Conservation (phyloP, 1,140 invertebrate species). For the Sinonovacula constricta region DNA sequence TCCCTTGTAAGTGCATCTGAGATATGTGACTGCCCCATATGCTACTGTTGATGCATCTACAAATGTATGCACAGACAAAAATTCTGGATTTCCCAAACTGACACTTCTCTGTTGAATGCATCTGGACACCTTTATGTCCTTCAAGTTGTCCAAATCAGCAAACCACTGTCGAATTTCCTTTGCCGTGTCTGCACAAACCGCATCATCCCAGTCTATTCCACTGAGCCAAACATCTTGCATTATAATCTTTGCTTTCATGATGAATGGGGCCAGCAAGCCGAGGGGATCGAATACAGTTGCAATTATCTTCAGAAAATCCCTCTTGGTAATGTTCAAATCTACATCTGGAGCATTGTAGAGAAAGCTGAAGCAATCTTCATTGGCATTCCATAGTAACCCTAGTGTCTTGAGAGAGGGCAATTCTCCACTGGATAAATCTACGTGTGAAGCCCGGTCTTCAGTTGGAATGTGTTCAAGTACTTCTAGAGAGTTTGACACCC, state of each 20-base stretch:
- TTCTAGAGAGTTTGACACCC: conserved; percentile 23
- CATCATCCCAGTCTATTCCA: conserved; percentile 10
- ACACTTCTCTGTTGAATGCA: too few species aligned
- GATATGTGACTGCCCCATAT: conserved; percentile 25
- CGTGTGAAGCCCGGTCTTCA: conserved; percentile 14
- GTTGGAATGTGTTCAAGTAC: conserved; percentile 10
- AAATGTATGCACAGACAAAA: too few species aligned
- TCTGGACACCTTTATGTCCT: background rate
- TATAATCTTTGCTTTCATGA: conserved; percentile 1
- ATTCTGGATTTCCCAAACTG: too few species aligned
- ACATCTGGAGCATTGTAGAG: background rate
- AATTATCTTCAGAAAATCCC: conserved; percentile 1
- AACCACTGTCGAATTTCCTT: background rate
- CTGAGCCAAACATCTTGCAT: conserved; percentile 14
- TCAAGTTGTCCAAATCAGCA: background rate
- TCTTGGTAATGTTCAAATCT: background rate
- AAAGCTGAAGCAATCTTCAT: conserved; percentile 37
- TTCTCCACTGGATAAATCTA: conserved; percentile 6
- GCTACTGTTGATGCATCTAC: conserved; percentile 23
- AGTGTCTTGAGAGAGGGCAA: conserved; percentile 38
- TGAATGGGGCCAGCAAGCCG: conserved; percentile 9
- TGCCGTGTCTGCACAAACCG: background rate
- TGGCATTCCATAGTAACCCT: conserved; percentile 34
- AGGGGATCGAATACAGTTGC: conserved; percentile 9
- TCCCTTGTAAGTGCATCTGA: conserved; percentile 14